Evolutionary conservation across 2,888 invertebrate species (phyloP), one percentile per base, ranked within the genome.

Genomic region (Phytoseiulus persimilis): DNA sequence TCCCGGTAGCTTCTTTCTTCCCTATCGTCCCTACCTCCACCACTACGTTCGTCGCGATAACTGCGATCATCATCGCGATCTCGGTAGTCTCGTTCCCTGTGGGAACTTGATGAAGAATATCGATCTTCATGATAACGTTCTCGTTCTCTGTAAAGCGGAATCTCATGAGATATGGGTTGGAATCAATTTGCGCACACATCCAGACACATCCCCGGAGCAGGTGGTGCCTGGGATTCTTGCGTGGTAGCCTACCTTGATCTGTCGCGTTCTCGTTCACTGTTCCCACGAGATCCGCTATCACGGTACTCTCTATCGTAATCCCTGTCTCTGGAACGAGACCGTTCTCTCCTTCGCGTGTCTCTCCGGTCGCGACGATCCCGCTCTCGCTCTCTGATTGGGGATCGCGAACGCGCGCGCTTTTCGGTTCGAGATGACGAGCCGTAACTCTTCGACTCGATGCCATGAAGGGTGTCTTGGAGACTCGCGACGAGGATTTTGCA

Each of bases 401-500:
- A 95, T 91, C 95, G 94, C 90, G 95, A 95, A 91, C 95, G 94
- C 92, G 96, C 95, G 91, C 95, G 94, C 92, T 95, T 95, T 87
- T 95, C 94, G 93, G 93, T 94, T 91, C 94, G 93, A 94, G 89
- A 90, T 89, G 95, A 93, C 83, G 94, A 95, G 91, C 96, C 97
- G 93, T 98, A 98, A 91, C 98, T 98, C 94, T 99, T 99, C 83
- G 97, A 96, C 94, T 99, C 99, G 28, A 99, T 98, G 89, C 98
- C 98, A 93, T 97, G 96, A 83, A 99, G 94, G 0, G 99, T 99
- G 93, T 99, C 99, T 93, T 98, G 97, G 0, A 99, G 94, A 0
- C 98, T 98, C 91, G 97, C 97, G 91, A 99, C 98, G 90, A 99
- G 94, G 92, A 99, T 98, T 94, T 98, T 98, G 94, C 99, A 99